Evolutionary conservation across 1,140 invertebrate species (phyloP), one percentile per base, ranked within the genome.

Genomic region (Drosophila littoralis): DNA sequence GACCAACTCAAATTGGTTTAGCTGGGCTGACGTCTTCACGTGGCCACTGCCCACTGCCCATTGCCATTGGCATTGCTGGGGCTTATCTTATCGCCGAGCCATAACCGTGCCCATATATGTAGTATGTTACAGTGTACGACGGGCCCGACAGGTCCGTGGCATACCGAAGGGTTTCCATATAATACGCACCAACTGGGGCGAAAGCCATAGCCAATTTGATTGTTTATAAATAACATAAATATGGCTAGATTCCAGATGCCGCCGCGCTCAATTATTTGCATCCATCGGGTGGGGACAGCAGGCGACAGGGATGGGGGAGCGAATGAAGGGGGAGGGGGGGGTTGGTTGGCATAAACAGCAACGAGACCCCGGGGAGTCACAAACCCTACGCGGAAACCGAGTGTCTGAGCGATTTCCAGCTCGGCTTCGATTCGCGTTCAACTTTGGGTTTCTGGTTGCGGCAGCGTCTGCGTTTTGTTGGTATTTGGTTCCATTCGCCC

Each of bases 201-300:
- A 22, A 22, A 0, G 22, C 22, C 10, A 48, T 12, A 10, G 17
- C 22, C 13, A 65, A 64, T 35, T 70, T 45, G 52, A 72, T 72
- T 72, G 74, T 85, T 86, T 81, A 81, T 86, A 81, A 81, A 86
- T 86, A 82, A 13, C 1, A 9, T 38, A 38, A 43, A 43, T 15
- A 6, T 43, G 45, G 17, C 45, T 48, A 1, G 17, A 17, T 2
- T 22, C 10, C 22, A 9, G 7, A 22, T 48, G 46, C 10, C 36
- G 46, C 7, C 36, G 45, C 22, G 54, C 51, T 54, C 38, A 50
- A 52, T 51, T 48, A 64, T 32, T 12, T 7, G 6, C n/a, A n/a
- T 12, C n/a, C 42, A 43, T 7, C 2, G 17, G 17, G 17, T 22
- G 22, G 22, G 22, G 22, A 13, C 48, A 50, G 46, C 22, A 12